Percentiles rank a stretch among this genome's conserved stretches.
Conservation (phyloP, 1,140 invertebrate species). For the Harlomillsia oculata region DNA sequence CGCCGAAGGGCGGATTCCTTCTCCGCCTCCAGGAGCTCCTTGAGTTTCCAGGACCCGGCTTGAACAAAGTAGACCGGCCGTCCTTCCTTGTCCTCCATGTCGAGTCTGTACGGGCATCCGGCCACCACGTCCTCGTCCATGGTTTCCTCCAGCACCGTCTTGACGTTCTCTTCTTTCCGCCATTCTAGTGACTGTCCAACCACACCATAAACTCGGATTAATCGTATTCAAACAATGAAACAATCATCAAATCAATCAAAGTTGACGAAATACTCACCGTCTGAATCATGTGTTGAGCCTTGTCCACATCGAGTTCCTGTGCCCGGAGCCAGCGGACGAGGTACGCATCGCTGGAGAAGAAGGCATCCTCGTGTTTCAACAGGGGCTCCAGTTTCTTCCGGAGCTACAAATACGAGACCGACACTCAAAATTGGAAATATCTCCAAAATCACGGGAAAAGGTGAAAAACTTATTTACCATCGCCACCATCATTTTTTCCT, state of each 20-base stretch:
- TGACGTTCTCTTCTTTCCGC: conserved; percentile 4
- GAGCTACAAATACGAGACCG: background rate
- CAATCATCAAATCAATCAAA: background rate
- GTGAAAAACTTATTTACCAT: background rate
- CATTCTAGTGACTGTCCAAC: background rate
- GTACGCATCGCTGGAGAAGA: background rate
- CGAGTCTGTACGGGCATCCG: background rate
- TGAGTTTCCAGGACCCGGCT: conserved; percentile 1
- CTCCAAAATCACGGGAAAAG: background rate
- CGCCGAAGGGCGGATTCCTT: background rate
- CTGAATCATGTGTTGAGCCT: conserved; percentile 1
- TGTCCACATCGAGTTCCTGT: conserved; percentile 3
- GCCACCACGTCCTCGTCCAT: background rate
- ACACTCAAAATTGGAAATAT: background rate
- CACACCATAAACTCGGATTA: background rate
- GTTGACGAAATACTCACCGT: background rate
- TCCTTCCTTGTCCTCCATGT: background rate
- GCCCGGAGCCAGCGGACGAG: conserved; percentile 1
- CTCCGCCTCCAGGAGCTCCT: background rate
- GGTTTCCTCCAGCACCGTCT: background rate
- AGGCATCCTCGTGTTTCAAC: background rate
- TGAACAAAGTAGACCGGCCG: background rate
- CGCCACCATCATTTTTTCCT: conserved; percentile 10
- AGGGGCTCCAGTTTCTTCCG: background rate
- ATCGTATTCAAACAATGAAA: background rate